These are phyloP conservation scores for Cygnus buccinator DNA, from an alignment of 2,113 vertebrate species.

Conservation along the genomic window DNA sequence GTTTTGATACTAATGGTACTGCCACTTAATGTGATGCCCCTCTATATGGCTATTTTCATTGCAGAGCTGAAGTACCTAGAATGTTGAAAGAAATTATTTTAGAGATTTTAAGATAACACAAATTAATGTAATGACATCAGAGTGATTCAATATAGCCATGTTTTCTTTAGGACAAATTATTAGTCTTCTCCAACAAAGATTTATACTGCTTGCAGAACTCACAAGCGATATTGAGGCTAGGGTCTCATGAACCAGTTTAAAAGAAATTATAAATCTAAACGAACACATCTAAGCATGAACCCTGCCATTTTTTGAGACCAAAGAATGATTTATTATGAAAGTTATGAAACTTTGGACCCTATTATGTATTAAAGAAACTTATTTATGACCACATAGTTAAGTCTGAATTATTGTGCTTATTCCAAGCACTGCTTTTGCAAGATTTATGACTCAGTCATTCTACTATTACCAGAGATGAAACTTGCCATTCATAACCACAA, in stretches of 20 bases:
- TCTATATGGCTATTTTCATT: background rate
- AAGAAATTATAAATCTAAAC: slow-evolving; percentile 37
- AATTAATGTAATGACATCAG: slow-evolving; percentile 25
- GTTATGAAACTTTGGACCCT: slow-evolving; percentile 6
- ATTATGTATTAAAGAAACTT: background rate
- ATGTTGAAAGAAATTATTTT: background rate
- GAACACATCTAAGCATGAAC: background rate
- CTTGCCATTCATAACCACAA: background rate
- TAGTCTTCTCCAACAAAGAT: slow-evolving; percentile 1
- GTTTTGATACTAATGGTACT: background rate
- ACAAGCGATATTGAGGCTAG: background rate
- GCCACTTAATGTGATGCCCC: background rate
- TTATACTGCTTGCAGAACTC: slow-evolving; percentile 13
- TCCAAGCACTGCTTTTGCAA: slow-evolving; percentile 3
- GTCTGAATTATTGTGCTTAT: slow-evolving; percentile 41
- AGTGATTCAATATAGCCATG: background rate
- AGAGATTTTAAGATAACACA: background rate
- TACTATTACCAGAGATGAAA: slow-evolving; percentile 6
- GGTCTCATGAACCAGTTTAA: background rate
- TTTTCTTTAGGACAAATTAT: slow-evolving; percentile 25
- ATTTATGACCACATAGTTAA: slow-evolving; percentile 30
- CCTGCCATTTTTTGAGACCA: background rate
- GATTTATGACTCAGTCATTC: slow-evolving; percentile 3
- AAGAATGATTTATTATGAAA: slow-evolving; percentile 43
- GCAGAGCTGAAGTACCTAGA: background rate